phyloP scores from a whole-genome alignment of 2,797 vertebrate genomes.

The Okamejei kenojei region DNA sequence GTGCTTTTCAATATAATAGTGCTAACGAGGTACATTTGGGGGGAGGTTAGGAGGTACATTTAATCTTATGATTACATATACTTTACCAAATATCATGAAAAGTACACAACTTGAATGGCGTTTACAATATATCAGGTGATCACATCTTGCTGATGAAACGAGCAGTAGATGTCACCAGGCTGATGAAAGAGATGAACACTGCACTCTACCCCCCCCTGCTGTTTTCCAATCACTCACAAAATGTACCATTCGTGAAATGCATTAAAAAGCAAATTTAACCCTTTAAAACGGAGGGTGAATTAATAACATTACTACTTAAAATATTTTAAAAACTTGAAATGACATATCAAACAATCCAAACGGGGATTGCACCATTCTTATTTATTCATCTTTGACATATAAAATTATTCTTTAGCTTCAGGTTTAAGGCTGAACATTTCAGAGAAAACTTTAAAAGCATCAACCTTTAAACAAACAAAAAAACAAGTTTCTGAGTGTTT shows the following conservation, averaged over 20 bases:
- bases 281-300: neutral
- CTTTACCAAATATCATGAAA: neutral
- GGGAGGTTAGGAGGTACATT: neutral
- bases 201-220: neutral
- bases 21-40: neutral
- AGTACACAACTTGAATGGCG: constrained; percentile 15
- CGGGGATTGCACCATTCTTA: neutral
- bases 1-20: neutral
- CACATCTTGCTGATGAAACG: neutral
- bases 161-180: neutral
- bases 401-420: neutral
- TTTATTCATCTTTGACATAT: neutral
- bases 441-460: neutral
- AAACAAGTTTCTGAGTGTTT: neutral
- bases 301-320: neutral
- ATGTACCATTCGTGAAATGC: neutral
- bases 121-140: constrained; percentile 15
- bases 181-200: neutral
- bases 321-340: constrained; percentile 12
- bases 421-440: neutral
- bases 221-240: neutral
- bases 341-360: constrained; percentile 17
- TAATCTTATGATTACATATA: neutral
- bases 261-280: constrained; percentile 4
- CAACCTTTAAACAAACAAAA: neutral